Evolutionary conservation across 1,140 invertebrate species (phyloP).

Genomic region (Drosophila truncata): DNA sequence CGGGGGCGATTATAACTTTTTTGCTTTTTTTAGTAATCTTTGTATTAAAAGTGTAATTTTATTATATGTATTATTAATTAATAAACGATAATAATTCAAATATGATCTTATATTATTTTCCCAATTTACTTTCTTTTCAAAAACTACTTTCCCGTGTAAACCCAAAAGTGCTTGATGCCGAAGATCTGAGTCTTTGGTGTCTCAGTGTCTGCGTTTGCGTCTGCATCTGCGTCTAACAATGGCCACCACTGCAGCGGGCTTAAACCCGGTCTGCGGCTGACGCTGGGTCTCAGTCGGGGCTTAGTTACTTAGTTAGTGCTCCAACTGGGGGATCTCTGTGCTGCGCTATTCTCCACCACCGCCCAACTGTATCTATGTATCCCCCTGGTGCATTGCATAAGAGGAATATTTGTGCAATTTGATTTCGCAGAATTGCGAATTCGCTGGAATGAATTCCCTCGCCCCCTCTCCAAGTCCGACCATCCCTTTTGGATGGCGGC

Average conservation of each 20-base stretch:
- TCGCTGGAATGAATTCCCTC: conserved; percentile 81
- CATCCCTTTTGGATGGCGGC: conserved; percentile 41
- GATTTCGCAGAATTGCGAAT: conserved; percentile 84
- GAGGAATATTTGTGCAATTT: conserved; percentile 84
- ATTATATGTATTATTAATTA: not conserved
- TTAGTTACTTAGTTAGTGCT: conserved; percentile 74
- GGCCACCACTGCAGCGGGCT: conserved; percentile 51
- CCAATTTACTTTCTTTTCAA: not conserved
- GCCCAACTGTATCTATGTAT: conserved; percentile 5
- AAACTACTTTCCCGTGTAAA: conserved; percentile 49
- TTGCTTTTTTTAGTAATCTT: not conserved
- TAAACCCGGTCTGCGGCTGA: not conserved
- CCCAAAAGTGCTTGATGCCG: conserved; percentile 13
- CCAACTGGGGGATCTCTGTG: conserved; percentile 72
- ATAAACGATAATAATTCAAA: not conserved
- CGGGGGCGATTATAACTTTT: conserved; percentile 85
- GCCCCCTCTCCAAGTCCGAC: not conserved
- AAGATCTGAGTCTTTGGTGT: conserved; percentile 54
- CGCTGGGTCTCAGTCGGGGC: conserved; percentile 19
- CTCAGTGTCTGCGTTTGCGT: conserved; percentile 60
- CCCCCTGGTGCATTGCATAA: conserved; percentile 73
- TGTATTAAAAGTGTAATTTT: not conserved
- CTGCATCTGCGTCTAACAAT: conserved; percentile 69
- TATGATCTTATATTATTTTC: not conserved
- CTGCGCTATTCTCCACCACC: conserved; percentile 12